Evolutionary conservation across 2,797 vertebrate species (phyloP).

Genomic region (Oryzias dopingdopingensis): DNA sequence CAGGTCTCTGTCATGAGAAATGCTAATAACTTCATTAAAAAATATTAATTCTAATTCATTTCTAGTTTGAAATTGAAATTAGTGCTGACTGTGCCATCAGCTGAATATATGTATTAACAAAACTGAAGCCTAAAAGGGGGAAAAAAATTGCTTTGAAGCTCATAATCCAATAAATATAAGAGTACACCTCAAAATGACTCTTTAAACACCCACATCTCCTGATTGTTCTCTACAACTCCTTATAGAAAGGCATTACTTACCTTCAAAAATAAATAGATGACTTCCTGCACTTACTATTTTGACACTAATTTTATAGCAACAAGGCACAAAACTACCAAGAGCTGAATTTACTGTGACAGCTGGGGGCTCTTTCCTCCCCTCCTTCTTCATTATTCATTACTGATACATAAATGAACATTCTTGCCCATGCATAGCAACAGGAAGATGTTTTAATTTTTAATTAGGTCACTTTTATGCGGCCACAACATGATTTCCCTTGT

Average conservation of each 20-base stretch:
- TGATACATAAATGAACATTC: slow-evolving; percentile 4
- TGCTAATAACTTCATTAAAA: slow-evolving; percentile 42
- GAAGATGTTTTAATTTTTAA: slow-evolving; percentile 38
- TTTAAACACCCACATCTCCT: slow-evolving; percentile 4
- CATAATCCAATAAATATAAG: slow-evolving; percentile 19
- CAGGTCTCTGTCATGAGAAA: slow-evolving; percentile 16
- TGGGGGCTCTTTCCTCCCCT: not conserved
- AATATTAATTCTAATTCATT: slow-evolving; percentile 45
- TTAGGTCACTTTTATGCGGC: slow-evolving; percentile 6
- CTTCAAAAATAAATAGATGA: not conserved
- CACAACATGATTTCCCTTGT: not conserved
- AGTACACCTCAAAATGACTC: slow-evolving; percentile 18
- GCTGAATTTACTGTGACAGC: slow-evolving; percentile 11
- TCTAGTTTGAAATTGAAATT: slow-evolving; percentile 24
- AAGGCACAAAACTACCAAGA: slow-evolving; percentile 14
- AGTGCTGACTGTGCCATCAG: slow-evolving; percentile 20
- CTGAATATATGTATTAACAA: slow-evolving; percentile 14
- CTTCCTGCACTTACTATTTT: too few relatives aligned
- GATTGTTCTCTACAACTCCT: not conserved
- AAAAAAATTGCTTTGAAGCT: not conserved
- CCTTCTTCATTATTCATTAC: slow-evolving; percentile 2
- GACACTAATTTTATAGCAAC: slow-evolving; percentile 13
- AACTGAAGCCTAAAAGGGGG: not conserved
- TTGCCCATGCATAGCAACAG: not conserved
- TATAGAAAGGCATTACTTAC: not conserved